Evolutionary conservation across 2,888 invertebrate species (phyloP).

Genomic region (Agriopis aurantiaria): DNA sequence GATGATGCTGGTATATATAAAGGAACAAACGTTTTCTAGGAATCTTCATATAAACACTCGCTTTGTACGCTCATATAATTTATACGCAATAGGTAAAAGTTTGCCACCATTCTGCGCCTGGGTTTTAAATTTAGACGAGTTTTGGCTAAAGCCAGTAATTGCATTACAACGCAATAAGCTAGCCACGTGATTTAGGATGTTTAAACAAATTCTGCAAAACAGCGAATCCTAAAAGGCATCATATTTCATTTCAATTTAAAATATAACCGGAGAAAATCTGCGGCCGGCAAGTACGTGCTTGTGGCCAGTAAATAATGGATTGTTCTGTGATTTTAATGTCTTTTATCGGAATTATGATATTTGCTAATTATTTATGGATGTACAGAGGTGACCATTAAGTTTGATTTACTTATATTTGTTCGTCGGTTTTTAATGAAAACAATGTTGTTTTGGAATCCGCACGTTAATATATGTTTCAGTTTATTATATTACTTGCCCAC

Average conservation of each 20-base stretch:
- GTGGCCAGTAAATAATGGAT: conserved; percentile 9
- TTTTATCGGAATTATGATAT: not conserved
- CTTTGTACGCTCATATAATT: too few species aligned
- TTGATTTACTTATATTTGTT: too few species aligned
- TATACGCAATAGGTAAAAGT: conserved; percentile 4
- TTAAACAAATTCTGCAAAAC: conserved; percentile 23
- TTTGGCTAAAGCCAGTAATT: conserved; percentile 21
- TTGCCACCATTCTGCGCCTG: conserved; percentile 1
- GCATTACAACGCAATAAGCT: conserved; percentile 34
- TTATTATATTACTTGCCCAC: too few species aligned
- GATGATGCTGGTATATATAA: too few species aligned
- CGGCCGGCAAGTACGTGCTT: conserved; percentile 7
- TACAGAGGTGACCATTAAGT: too few species aligned
- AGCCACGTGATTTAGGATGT: conserved; percentile 23
- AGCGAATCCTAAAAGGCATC: conserved; percentile 24
- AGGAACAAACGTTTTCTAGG: too few species aligned
- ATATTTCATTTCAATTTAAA: conserved; percentile 34
- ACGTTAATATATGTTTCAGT: too few species aligned
- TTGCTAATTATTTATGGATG: not conserved
- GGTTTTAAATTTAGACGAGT: conserved; percentile 14
- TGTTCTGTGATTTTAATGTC: not conserved
- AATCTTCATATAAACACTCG: too few species aligned
- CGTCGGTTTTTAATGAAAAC: too few species aligned
- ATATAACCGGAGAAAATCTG: conserved; percentile 21
- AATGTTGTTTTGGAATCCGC: too few species aligned